phyloP scores from a whole-genome alignment of 2,113 vertebrate species.

The Serilophus lunatus region DNA sequence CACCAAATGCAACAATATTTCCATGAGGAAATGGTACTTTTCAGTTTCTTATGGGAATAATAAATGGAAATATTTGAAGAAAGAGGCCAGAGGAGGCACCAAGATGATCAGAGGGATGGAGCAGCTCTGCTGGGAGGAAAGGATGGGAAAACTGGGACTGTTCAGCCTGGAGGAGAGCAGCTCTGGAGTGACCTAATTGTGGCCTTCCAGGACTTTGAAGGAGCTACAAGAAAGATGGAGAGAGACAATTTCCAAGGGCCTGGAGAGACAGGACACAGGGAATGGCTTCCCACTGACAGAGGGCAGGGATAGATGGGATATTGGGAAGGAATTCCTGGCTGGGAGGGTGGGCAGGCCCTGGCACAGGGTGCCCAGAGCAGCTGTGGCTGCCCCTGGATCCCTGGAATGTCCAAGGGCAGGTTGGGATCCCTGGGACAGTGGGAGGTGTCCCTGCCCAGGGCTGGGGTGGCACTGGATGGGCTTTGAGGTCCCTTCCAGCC shows the following conservation, averaged over 20 bases:
- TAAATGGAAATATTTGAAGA: background rate
- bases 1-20: accelerated
- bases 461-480: background rate
- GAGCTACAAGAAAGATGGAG: too few species aligned
- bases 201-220: too few species aligned
- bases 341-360: background rate
- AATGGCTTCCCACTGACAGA: too few species aligned
- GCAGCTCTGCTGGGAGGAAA: background rate
- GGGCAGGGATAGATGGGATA: background rate
- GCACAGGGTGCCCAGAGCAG: background rate
- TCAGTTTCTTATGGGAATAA: background rate
- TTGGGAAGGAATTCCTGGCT: background rate
- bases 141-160: too few species aligned
- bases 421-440: background rate
- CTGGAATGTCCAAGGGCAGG: background rate
- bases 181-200: too few species aligned
- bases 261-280: too few species aligned
- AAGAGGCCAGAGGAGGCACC: too few species aligned
- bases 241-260: too few species aligned
- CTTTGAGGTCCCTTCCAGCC: background rate
- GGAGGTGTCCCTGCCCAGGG: background rate
- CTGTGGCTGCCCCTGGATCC: background rate
- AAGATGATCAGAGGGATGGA: too few species aligned
- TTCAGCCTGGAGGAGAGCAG: too few species aligned
- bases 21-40: background rate